Evolutionary conservation across 2,113 vertebrate genomes (phyloP), one percentile per base, ranked within the genome.

Genomic region (Aphelocoma coerulescens): DNA sequence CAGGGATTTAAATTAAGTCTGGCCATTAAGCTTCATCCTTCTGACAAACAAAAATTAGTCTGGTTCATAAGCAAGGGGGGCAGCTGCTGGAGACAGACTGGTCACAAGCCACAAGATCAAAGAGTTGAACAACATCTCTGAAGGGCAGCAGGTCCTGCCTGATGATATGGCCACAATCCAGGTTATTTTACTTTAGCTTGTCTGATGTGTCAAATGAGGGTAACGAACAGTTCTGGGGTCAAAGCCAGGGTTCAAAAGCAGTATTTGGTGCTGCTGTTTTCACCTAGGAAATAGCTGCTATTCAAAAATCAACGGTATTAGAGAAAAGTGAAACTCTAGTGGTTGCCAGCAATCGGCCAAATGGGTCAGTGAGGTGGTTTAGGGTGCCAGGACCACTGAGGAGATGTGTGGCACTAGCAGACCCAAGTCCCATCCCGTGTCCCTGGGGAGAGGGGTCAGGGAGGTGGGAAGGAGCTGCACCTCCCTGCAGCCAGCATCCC

Each of bases 1-100:
- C 58, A 39, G 28, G 54, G 62, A 88, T 91, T 96, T 91, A 88
- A 88, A 88, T 76, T 52, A 78, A 88, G 41, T 79, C 58, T 94
- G 87, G 85, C 66, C 69, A 68, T 51, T 82, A 69, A 79, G 43
- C 62, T 88, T 66, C 66, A 69, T 76, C 62, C 32, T 88, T 69
- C 58, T 55, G 35, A 85, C 30, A 84, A 41, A 76, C 51, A 94
- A 68, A 86, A 92, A 75, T 73, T 30, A 88, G 28, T 48, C 78
- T 41, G 37, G 62, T 76, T 81, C n/a, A 46, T 66, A 81, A 66
- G 66, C 54, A 69, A 75, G 28, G 57, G 46, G 37, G 14, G 35
- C 1, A 5, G 65, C 77, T 83, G 71, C 88, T 88, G 67, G 49
- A 80, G 67, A 82, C 62, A 88, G 32, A 19, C 3, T 41, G 58